Evolutionary conservation across 2,113 vertebrate species (phyloP).

Genomic region (Prunella fulvescens): DNA sequence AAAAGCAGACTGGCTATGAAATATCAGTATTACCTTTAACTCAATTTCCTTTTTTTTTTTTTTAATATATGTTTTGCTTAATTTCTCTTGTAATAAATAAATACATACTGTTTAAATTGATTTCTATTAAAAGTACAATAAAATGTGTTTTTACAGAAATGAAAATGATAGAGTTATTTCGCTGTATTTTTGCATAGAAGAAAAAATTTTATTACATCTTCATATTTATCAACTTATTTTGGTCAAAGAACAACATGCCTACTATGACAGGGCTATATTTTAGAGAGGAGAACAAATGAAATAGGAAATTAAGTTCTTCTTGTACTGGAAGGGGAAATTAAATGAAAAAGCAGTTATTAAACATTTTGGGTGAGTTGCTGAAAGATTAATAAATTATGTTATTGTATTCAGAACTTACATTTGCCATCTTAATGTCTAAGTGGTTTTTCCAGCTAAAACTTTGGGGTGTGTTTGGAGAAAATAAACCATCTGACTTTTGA

Average conservation of each 20-base stretch:
- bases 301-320: slow-evolving; percentile 42
- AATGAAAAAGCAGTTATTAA: slow-evolving; percentile 55
- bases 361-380: slow-evolving; percentile 48
- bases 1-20: background rate
- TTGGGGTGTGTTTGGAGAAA: slow-evolving; percentile 32
- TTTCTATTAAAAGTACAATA: background rate
- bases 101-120: background rate
- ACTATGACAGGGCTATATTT: background rate
- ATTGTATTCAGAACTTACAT: slow-evolving; percentile 31
- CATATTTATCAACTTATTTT: background rate
- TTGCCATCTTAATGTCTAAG: slow-evolving; percentile 29
- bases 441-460: slow-evolving; percentile 28
- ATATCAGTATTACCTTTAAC: background rate
- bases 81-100: background rate
- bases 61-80: background rate
- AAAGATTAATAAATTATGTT: slow-evolving; percentile 44
- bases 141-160: background rate
- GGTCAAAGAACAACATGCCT: background rate
- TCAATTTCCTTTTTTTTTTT: background rate
- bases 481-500: background rate
- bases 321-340: slow-evolving; percentile 46
- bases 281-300: slow-evolving; percentile 37
- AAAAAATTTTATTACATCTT: background rate
- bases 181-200: background rate
- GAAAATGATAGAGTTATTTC: background rate